Evolutionary conservation across 2,797 vertebrate genomes (phyloP), one percentile per base, ranked within the genome.

Genomic region (Lacerta viridis): DNA sequence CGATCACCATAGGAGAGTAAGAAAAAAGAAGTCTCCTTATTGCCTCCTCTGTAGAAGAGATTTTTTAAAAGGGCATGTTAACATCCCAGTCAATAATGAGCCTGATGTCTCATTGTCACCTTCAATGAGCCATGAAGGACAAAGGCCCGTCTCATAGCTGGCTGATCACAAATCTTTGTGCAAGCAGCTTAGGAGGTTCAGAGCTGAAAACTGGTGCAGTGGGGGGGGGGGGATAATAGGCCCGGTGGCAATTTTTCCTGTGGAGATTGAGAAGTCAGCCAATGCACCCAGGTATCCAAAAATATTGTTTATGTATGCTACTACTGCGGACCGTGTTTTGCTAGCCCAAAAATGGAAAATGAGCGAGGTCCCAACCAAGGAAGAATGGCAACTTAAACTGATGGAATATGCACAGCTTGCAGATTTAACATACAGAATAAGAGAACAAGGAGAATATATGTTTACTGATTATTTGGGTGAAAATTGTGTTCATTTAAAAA

Each of bases 101-200:
- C 78, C 61, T 75, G 84, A 92, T 80, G 39, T 75, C 86, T 92
- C 84, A 76, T 36, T 4, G 29, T 83, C 90, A 66, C 78, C 93
- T 84, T 64, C 92, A 92, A 39, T 89, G 88, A 92, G 78, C 90
- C 55, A 0, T 89, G 87, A 94, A 95, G 90, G 90, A 92, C 82
- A 88, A 68, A 85, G 83, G 59, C 80, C 87, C 50, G 83, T 15
- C 55, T 91, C 83, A 41, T 7, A 78, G 55, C 13, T 0, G 0
- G 89, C 90, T 85, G 91, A 88, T 90, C 17, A 88, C 77, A 85
- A 41, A 27, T 46, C 33, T 25, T 43, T 84, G 84, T 46, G 27
- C 36, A 27, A 79, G 75, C 46, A 25, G 11, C 7, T 69, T 25
- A 39, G 81, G 25, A 90, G 89, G 86, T 55, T 87, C 82, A n/a